These are phyloP conservation scores for Protobothrops mucrosquamatus DNA, from an alignment of 2,113 vertebrate species.

Conservation along the genomic window DNA sequence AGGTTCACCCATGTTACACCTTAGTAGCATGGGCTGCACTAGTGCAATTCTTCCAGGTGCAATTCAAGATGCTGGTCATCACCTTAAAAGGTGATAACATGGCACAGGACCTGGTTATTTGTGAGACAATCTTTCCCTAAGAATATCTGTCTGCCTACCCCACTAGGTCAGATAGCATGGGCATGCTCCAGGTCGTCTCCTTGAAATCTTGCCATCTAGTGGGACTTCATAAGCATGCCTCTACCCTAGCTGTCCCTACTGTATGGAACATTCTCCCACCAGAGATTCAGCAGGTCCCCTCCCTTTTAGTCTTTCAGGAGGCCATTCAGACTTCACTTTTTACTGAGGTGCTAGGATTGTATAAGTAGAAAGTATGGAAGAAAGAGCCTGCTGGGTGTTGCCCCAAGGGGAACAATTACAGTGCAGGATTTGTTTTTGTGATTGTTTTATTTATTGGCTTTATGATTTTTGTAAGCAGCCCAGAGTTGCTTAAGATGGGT, in stretches of 20 bases:
- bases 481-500: neutral
- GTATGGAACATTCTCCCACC: neutral
- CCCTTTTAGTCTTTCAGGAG: neutral
- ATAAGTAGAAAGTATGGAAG: neutral
- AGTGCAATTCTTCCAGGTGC: neutral
- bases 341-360: neutral
- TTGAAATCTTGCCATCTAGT: neutral
- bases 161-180: neutral
- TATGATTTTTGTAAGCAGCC: neutral
- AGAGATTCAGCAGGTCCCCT: neutral
- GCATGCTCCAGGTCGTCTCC: neutral
- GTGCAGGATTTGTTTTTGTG: neutral
- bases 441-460: neutral
- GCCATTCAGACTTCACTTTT: neutral
- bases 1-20: neutral
- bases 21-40: neutral
- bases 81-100: neutral
- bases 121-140: neutral
- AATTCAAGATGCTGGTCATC: neutral
- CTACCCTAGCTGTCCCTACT: neutral
- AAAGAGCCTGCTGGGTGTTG: neutral
- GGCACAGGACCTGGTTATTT: neutral
- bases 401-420: neutral
- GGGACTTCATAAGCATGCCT: neutral
- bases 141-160: neutral